A percentile compares a stretch with the other conserved stretches of the same genome.
Evolutionary conservation across 1,140 invertebrate species (phyloP).

Genomic region (Calephelis nemesis): DNA sequence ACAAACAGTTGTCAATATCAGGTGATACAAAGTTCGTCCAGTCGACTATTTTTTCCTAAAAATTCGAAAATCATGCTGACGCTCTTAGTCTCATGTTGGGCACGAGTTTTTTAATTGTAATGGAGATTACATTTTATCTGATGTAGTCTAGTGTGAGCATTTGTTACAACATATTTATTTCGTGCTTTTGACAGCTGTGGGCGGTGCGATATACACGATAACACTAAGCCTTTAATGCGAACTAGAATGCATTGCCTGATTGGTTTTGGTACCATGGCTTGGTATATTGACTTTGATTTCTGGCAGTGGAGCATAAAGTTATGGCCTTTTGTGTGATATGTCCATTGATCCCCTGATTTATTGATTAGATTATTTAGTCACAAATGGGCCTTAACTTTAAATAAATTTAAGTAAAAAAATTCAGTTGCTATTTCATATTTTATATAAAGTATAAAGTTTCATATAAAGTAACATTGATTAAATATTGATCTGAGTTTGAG

Average conservation of each 20-base stretch:
- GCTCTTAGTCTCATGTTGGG: slow-evolving; percentile 16
- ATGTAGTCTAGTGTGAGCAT: slow-evolving; percentile 60
- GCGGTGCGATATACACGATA: slow-evolving; percentile 61
- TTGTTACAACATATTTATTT: slow-evolving; percentile 77
- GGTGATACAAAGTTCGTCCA: no score
- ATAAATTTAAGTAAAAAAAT: no score
- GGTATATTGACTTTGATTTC: no score
- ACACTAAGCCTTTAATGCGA: slow-evolving; percentile 49
- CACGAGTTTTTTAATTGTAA: slow-evolving; percentile 66
- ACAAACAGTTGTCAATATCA: no score
- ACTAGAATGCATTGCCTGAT: slow-evolving; percentile 42
- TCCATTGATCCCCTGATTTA: no score
- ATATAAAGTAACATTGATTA: no score
- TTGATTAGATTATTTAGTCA: no score
- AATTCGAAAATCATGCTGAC: slow-evolving; percentile 25
- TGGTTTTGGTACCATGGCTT: slow-evolving; percentile 12
- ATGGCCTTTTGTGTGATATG: not conserved
- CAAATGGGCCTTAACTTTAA: no score
- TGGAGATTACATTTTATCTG: slow-evolving; percentile 71
- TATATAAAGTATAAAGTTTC: no score
- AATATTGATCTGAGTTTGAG: no score
- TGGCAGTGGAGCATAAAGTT: not conserved
- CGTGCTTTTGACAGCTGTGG: slow-evolving; percentile 70
- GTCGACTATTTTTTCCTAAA: not conserved
- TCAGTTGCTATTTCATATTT: no score